phyloP scores from a whole-genome alignment of 1,140 invertebrate species.

The Zaprionus inermis region DNA sequence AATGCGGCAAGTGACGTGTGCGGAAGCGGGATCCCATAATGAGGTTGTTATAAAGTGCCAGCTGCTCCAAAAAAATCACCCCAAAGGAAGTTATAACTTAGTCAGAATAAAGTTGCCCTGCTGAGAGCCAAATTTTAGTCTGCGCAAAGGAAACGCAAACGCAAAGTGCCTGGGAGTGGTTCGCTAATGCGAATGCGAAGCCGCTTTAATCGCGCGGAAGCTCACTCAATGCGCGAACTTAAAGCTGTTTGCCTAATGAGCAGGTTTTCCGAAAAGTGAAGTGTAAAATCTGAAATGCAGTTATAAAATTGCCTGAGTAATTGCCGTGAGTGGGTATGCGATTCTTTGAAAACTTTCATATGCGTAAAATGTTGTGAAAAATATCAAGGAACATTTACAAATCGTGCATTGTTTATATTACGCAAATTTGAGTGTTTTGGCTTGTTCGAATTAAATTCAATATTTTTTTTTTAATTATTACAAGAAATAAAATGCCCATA shows the following conservation, averaged over 20 bases:
- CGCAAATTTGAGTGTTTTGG: background rate
- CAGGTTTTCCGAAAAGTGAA: conserved; percentile 35
- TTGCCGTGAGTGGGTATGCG: background rate
- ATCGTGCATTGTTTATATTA: background rate
- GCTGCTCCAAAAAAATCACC: conserved; percentile 28
- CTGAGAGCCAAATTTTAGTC: conserved; percentile 25
- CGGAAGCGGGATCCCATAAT: conserved; percentile 20
- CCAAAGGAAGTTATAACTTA: conserved; percentile 32
- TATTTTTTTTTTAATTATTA: background rate
- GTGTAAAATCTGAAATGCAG: conserved; percentile 13
- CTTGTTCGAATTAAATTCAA: background rate
- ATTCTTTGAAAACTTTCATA: background rate
- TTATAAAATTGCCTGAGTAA: background rate
- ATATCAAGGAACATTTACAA: background rate
- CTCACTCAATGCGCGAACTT: conserved; percentile 3
- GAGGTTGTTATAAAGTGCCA: background rate
- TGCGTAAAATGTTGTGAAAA: background rate
- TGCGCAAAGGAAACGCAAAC: conserved; percentile 20
- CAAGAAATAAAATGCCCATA: background rate
- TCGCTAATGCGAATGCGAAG: conserved; percentile 13
- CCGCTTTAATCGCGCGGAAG: conserved; percentile 24
- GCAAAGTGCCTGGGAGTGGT: conserved; percentile 22
- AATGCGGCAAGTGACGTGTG: conserved; percentile 58
- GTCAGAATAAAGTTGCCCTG: conserved; percentile 18
- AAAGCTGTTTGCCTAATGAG: conserved; percentile 46